Evolutionary conservation across 2,888 invertebrate genomes (phyloP), one percentile per base, ranked within the genome.

Genomic region (Folsomia candida): DNA sequence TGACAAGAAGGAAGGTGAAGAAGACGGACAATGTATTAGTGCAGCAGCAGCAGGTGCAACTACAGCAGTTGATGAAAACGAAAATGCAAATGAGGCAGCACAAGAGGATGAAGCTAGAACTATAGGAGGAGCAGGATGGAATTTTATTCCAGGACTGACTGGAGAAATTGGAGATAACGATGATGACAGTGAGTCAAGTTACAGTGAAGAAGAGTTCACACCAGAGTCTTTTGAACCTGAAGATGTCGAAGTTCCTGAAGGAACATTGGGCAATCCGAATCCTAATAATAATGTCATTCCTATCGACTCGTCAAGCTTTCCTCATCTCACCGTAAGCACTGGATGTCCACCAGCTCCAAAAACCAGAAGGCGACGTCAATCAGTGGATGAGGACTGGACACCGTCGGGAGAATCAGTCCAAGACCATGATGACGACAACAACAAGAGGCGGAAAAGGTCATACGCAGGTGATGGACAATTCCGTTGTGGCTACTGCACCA

Each of bases 131-230:
- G 54, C 24, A 20, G 22, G 51, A 9, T 64, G 63, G 63, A 64
- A 64, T 22, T 64, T 64, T 47, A 64, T 64, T 47, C 51, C 63
- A 2, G 47, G 22, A 64, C 25, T 64, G 18, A 22, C 54, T 20
- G 54, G 54, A 18, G 22, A 54, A 6, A 54, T 6, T 20, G 54
- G 6, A 54, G 4, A 4, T n/a, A 22, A 54, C 20, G 54, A 54
- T 4, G 54, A 54, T 4, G 54, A 54, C n/a, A 20, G n/a, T 4
- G 54, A 54, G 54, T 37, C 37, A 37, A 37, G 14, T 14, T 6
- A 22, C 18, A 54, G 54, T 54, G 22, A 22, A 22, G 37, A 64
- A 4, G 20, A 37, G 20, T 22, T 29, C 3, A 22, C 6, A 22
- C 22, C 18, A 29, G 6, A 24, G 18, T 37, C 22, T 24, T 64